Evolutionary conservation across 2,797 vertebrate genomes (phyloP), one percentile per base, ranked within the genome.

Genomic region (Paedocypris micromegethes): DNA sequence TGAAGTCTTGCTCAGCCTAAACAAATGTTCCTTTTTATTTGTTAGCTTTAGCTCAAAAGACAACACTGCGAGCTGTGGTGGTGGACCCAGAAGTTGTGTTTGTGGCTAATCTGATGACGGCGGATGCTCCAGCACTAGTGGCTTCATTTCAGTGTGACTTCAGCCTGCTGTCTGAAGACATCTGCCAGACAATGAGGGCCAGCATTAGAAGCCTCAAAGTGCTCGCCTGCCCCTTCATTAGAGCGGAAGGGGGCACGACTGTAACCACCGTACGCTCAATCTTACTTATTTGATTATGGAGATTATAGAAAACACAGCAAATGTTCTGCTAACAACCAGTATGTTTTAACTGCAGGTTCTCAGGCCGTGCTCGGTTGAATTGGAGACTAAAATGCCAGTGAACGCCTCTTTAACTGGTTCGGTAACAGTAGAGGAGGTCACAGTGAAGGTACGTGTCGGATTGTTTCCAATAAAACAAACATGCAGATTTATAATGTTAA

Each of bases 31-130:
- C 4, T n/a, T 6, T 61, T 5, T 5, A 9, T 46, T 46, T 9
- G 8, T 67, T n/a, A 55, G 67, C 66, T 9, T 8, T 75, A 80
- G 83, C 60, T 41, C 47, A 80, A 43, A 89, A 79, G 71, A 91
- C 89, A 58, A 86, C 48, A 6, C 37, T 97, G n/a, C 89, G 87
- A 46, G 92, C 83, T 0, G 88, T 92, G 72, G 84, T 98, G 55
- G 80, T 92, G 76, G 94, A 99, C 79, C 97, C 96, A 0, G 95
- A 99, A 85, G 89, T 98, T 71, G 91, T 97, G 5, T 99, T 99
- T 64, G 95, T 99, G 64, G 96, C 95, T 62, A 94, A 75, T 78
- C 86, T 98, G 77, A 91, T 89, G 76, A 94, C 79, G 60, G 92
- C 92, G 0, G 89, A 95, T 4, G 93, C 94, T 1, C 96, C 97